Evolutionary conservation across 1,140 invertebrate species (phyloP), one percentile per base, ranked within the genome.

Genomic region (Holcopasites calliopsidis): DNA sequence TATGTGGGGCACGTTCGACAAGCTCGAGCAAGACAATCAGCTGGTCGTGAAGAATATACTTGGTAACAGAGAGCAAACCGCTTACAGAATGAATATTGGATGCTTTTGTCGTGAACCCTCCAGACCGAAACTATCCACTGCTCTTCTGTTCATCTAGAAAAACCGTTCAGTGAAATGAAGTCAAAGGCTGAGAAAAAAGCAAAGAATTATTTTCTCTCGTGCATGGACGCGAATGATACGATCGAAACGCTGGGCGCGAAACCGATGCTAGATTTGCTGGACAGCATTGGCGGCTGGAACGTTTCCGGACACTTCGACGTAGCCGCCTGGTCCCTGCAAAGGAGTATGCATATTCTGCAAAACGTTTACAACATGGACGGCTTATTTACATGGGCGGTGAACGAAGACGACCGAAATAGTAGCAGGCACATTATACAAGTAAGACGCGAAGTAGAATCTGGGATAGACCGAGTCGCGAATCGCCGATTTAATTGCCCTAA

Each of bases 1-100:
- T n/a, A 95, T 95, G 61, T 99, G 98, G 98, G 97, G 97, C 23
- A 98, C 97, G n/a, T 99, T 99, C 90, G 95, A 95, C 52, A 98
- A 98, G 89, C 93, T 99, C 52, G 97, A 97, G 88, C 95, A 98
- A 85, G 95, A 97, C 85, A 99, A 99, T 90, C 97, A 98, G 86
- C 90, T 98, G 31, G 95, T 97, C n/a, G 95, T 99, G 76, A 97
- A 97, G 91, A 97, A 96, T 89, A 96, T 96, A 47, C 91, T 99
- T 82, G 97, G 95, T 96, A 91, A 64, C 42, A 58, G 7, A 58
- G 11, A 38, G 8, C 4, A 1, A 21, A 40, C 91, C 88, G 65
- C 68, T 78, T 8, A 81, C 76, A 28, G 26, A 52, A 23, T 26
- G 33, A 18, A 10, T 7, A 23, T 11, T n/a, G 4, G 18, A 31